Evolutionary conservation across 2,113 vertebrate species (phyloP).

Genomic region (Periophthalmodon schlosseri): DNA sequence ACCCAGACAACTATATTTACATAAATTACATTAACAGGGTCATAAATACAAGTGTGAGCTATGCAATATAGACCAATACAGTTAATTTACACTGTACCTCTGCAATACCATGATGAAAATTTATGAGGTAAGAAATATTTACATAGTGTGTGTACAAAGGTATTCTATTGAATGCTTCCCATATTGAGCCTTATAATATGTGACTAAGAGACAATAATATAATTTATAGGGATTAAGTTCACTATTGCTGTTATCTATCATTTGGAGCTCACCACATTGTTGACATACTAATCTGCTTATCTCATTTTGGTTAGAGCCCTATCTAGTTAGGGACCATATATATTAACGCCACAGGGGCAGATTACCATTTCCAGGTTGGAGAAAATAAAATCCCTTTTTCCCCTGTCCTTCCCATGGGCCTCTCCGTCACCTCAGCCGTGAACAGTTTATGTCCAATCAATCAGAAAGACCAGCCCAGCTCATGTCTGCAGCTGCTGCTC

Average conservation of each 20-base stretch:
- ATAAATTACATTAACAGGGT: slow-evolving; percentile 1
- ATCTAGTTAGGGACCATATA: slow-evolving; percentile 27
- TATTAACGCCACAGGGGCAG: slow-evolving; percentile 23
- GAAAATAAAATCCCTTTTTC: slow-evolving; percentile 41
- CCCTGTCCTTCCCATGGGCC: slow-evolving; percentile 49
- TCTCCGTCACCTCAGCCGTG: slow-evolving; percentile 68
- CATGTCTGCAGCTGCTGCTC: slow-evolving; percentile 68
- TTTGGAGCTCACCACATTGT: slow-evolving; percentile 13
- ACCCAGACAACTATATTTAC: background rate
- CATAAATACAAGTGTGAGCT: background rate
- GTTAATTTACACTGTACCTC: background rate
- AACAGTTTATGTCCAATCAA: slow-evolving; percentile 72
- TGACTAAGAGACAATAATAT: background rate
- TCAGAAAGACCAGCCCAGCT: slow-evolving; percentile 50
- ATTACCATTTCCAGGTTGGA: slow-evolving; percentile 41
- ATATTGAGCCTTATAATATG: background rate
- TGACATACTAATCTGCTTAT: slow-evolving; percentile 21
- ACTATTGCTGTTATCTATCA: slow-evolving; percentile 27
- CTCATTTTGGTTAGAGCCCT: slow-evolving; percentile 22
- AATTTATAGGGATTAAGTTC: background rate
- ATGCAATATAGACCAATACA: background rate
- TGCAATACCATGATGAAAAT: background rate
- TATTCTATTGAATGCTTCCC: background rate
- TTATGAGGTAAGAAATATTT: background rate
- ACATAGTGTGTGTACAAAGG: background rate